These are phyloP conservation scores for Odontamblyopus lacepedii DNA, from an alignment of 2,797 vertebrate genomes.

Conservation along the genomic window DNA sequence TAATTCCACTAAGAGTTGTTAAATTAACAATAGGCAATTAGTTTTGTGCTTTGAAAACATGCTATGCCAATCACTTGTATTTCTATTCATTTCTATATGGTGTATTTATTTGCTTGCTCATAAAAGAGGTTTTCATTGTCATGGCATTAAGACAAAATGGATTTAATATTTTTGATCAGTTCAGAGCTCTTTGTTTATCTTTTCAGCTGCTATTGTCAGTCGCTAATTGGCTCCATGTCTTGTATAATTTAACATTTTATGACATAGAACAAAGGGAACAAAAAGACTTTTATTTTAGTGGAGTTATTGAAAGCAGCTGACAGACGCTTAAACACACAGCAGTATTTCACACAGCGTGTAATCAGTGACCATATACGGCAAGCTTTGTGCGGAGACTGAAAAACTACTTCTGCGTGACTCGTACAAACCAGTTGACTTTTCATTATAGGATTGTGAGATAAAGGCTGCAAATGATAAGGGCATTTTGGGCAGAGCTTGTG, in stretches of 20 bases:
- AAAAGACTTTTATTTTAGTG: conserved; percentile 5
- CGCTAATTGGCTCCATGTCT: background rate
- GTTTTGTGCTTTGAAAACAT: background rate
- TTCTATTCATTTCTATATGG: background rate
- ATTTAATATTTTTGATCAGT: background rate
- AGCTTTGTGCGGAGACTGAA: conserved; percentile 8
- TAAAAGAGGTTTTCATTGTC: background rate
- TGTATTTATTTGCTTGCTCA: background rate
- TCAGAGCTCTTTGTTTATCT: background rate
- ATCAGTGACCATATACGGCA: conserved; percentile 6
- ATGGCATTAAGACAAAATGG: background rate
- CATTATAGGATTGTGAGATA: conserved; percentile 23
- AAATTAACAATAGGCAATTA: background rate
- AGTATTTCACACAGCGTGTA: background rate
- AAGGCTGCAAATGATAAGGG: conserved; percentile 21
- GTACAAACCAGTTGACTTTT: conserved; percentile 28
- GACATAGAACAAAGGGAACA: conserved; percentile 11
- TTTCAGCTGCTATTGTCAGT: background rate
- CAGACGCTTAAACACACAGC: background rate
- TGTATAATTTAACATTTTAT: background rate
- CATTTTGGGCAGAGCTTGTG: conserved; percentile 20
- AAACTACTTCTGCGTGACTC: conserved; percentile 8
- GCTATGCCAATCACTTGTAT: background rate
- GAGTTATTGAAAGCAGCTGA: conserved; percentile 8
- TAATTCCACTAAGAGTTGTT: background rate